A percentile compares a stretch with the other conserved stretches of the same genome.
Evolutionary conservation across 2,113 vertebrate genomes (phyloP).

Genomic region (Meles meles): DNA sequence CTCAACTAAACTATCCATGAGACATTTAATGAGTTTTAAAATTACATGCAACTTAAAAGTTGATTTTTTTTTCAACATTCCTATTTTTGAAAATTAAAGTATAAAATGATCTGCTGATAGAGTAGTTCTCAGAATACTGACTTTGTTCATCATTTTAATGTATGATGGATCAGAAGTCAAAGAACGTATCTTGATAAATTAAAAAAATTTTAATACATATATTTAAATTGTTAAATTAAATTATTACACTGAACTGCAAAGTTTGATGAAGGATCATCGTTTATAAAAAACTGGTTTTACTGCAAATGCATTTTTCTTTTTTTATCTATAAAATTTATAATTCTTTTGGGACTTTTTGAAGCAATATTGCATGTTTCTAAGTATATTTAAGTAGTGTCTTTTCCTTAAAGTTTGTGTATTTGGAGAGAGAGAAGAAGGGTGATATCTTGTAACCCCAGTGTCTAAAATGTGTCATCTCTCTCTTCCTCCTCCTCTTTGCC

Average conservation of each 20-base stretch:
- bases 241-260: neutral
- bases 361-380: neutral
- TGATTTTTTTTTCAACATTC: neutral
- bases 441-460: rapidly evolving
- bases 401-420: neutral
- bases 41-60: neutral
- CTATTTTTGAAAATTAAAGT: neutral
- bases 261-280: neutral
- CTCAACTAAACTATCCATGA: neutral
- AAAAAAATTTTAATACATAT: neutral
- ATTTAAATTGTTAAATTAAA: neutral
- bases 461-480: neutral
- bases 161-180: neutral
- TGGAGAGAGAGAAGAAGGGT: neutral
- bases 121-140: neutral
- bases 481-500: neutral
- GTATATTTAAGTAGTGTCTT: neutral
- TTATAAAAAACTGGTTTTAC: neutral
- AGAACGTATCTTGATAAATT: neutral
- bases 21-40: neutral
- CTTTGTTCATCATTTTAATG: neutral
- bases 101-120: neutral
- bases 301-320: neutral
- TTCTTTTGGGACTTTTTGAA: neutral
- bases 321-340: neutral